Evolutionary conservation across 2,888 invertebrate genomes (phyloP).

Genomic region (Chalcosyrphus nemorum): DNA sequence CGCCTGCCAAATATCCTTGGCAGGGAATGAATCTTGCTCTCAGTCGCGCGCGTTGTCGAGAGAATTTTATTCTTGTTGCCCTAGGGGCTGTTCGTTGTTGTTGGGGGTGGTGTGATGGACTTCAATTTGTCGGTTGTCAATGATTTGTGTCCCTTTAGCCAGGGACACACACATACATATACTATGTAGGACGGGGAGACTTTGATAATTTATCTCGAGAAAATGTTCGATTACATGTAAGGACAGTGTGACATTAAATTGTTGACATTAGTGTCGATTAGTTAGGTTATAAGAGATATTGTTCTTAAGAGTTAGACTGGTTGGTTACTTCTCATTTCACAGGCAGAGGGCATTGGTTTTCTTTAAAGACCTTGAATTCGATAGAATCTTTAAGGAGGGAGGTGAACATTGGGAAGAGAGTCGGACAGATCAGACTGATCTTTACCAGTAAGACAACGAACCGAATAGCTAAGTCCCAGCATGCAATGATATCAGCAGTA

Average conservation of each 20-base stretch:
- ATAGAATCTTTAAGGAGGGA: too few species aligned
- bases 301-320: too few species aligned
- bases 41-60: not conserved
- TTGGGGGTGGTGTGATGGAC: slow-evolving; percentile 39
- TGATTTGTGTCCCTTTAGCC: slow-evolving; percentile 57
- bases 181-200: not conserved
- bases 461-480: too few species aligned
- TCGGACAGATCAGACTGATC: too few species aligned
- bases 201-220: slow-evolving; percentile 38
- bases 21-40: slow-evolving; percentile 2
- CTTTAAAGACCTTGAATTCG: too few species aligned
- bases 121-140: slow-evolving; percentile 64
- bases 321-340: too few species aligned
- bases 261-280: slow-evolving; percentile 47
- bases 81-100: not conserved
- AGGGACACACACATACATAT: slow-evolving; percentile 11
- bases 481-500: too few species aligned
- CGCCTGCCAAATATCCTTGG: slow-evolving; percentile 56
- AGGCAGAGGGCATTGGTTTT: too few species aligned
- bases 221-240: slow-evolving; percentile 30
- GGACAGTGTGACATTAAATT: slow-evolving; percentile 40
- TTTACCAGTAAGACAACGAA: too few species aligned
- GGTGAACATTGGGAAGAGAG: too few species aligned
- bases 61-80: not conserved
- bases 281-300: slow-evolving; percentile 8